phyloP scores from a whole-genome alignment of 2,113 vertebrate species.

The Spermophilus dauricus region DNA sequence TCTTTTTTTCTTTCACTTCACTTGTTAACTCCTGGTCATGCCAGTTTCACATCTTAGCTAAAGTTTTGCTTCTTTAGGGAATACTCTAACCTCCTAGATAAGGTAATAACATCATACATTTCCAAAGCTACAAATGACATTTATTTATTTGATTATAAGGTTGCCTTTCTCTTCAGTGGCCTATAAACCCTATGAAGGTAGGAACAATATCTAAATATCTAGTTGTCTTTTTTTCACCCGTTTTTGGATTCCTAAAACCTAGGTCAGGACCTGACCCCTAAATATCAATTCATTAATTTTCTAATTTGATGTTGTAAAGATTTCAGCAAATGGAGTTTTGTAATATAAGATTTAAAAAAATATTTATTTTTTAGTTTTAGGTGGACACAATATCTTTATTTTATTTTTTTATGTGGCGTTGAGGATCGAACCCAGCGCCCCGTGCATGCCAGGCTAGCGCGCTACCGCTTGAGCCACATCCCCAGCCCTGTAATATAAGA shows the following conservation, averaged over 20 bases:
- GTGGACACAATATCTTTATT: too few species aligned
- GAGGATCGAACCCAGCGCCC: too few species aligned
- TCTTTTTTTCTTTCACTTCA: neutral
- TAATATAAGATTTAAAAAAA: conserved; percentile 17
- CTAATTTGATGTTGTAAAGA: neutral
- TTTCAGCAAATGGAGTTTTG: conserved; percentile 38
- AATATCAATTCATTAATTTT: conserved; percentile 40
- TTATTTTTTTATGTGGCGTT: too few species aligned
- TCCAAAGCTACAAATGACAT: neutral
- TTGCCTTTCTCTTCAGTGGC: neutral
- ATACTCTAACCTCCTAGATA: neutral
- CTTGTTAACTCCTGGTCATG: neutral
- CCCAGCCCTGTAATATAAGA: neutral
- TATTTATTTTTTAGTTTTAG: too few species aligned
- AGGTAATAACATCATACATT: conserved; percentile 3
- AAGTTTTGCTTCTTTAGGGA: conserved; percentile 39
- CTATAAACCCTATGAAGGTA: neutral
- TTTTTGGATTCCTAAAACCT: conserved; percentile 20
- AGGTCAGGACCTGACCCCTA: neutral
- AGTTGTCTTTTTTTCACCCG: neutral
- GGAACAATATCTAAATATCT: neutral
- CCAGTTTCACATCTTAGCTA: neutral
- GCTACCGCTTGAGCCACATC: too few species aligned
- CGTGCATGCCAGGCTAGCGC: too few species aligned
- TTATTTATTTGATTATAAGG: neutral